Conservation (phyloP, 2,797 vertebrate genomes). For the Enteromius treurensis region DNA sequence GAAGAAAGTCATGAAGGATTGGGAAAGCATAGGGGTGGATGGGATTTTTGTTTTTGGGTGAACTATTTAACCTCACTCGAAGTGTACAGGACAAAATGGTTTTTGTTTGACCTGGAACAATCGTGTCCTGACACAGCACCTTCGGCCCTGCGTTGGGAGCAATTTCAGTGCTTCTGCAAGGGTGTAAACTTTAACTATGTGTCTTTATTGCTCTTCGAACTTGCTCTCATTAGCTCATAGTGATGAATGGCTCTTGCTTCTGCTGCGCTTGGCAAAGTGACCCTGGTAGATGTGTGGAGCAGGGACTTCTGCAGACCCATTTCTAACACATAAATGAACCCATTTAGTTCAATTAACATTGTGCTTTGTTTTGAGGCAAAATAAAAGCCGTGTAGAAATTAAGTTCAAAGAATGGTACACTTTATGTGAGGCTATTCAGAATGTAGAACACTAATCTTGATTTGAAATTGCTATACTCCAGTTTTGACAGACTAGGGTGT, state of each 20-base stretch:
- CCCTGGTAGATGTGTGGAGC: constrained; percentile 72
- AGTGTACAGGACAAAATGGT: constrained; percentile 53
- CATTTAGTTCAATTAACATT: constrained; percentile 58
- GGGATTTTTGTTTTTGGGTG: neutral
- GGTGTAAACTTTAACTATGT: constrained; percentile 72
- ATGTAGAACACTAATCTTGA: neutral
- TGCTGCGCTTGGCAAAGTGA: constrained; percentile 76
- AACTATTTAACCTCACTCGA: constrained; percentile 27
- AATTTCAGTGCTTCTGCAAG: constrained; percentile 61
- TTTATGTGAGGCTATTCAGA: neutral
- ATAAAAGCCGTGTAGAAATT: constrained; percentile 6
- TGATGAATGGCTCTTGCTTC: constrained; percentile 75
- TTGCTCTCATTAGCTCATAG: constrained; percentile 80
- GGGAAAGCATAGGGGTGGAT: neutral
- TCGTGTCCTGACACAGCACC: constrained; percentile 58
- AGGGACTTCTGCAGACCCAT: constrained; percentile 46
- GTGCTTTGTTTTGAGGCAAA: constrained; percentile 42
- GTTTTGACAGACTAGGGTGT: neutral
- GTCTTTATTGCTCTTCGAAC: constrained; percentile 69
- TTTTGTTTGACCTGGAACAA: constrained; percentile 65
- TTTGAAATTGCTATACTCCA: neutral
- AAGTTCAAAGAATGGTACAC: neutral
- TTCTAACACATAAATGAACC: constrained; percentile 54
- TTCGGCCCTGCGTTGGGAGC: constrained; percentile 58
- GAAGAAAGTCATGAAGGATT: neutral